A percentile compares a stretch with the other conserved stretches of the same genome.
phyloP scores from a whole-genome alignment of 2,888 invertebrate genomes.

The Taphrorychus bicolor region DNA sequence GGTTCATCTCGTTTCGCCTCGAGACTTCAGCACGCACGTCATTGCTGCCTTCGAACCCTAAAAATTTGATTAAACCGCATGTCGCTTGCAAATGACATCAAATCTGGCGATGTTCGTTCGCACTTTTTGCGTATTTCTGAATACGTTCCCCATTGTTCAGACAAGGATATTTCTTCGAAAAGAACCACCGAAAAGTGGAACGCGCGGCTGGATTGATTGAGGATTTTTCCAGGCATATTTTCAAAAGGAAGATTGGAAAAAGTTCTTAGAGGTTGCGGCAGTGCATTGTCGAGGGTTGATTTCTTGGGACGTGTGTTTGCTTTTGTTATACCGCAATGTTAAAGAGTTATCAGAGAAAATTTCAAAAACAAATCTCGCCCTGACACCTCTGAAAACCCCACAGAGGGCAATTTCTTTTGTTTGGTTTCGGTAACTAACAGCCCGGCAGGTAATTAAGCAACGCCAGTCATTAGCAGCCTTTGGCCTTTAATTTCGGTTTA shows the following conservation, averaged over 20 bases:
- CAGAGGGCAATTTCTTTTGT: slow-evolving; percentile 19
- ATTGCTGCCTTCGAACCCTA: slow-evolving; percentile 30
- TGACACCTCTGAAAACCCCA: slow-evolving; percentile 12
- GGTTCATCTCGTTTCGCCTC: slow-evolving; percentile 19
- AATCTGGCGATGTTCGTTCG: slow-evolving; percentile 38
- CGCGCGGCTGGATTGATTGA: slow-evolving; percentile 23
- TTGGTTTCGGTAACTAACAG: slow-evolving; percentile 17
- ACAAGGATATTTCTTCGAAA: slow-evolving; percentile 14
- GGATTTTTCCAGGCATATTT: slow-evolving; percentile 15
- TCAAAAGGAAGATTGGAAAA: slow-evolving; percentile 6
- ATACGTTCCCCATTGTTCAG: slow-evolving; percentile 22
- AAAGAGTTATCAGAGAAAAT: not conserved
- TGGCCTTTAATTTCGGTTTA: slow-evolving; percentile 26
- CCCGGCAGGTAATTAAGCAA: slow-evolving; percentile 20
- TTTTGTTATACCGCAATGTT: not conserved
- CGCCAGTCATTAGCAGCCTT: slow-evolving; percentile 24
- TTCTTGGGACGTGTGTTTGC: not conserved
- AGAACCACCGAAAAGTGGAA: slow-evolving; percentile 19
- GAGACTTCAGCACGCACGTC: slow-evolving; percentile 30
- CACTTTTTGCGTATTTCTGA: slow-evolving; percentile 35
- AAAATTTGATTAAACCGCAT: slow-evolving; percentile 41
- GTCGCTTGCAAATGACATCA: slow-evolving; percentile 40
- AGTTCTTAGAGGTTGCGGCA: not conserved
- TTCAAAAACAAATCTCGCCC: not conserved
- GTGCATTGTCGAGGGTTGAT: not conserved